Conservation (phyloP, 2,888 invertebrate species). For the Liopterus haemorrhoidalis region DNA sequence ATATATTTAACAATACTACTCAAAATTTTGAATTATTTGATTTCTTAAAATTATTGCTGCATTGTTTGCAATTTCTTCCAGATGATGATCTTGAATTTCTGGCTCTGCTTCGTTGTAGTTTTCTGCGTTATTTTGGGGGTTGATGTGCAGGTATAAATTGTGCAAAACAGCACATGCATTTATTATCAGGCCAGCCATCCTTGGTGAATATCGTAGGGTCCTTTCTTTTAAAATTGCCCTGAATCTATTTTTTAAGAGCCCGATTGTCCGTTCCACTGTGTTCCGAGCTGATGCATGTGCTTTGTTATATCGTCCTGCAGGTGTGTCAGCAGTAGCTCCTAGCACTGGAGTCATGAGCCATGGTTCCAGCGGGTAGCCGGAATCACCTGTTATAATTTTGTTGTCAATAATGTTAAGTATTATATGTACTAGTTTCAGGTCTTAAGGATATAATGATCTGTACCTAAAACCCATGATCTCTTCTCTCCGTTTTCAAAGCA, state of each 20-base stretch:
- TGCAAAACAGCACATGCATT: conserved; percentile 32
- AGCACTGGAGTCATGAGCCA: conserved; percentile 33
- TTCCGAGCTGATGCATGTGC: conserved; percentile 29
- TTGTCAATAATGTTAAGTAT: too few relatives aligned
- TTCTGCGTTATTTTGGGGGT: too few relatives aligned
- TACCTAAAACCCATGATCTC: conserved; percentile 8
- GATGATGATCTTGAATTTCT: too few relatives aligned
- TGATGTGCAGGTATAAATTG: too few relatives aligned
- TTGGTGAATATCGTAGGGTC: conserved; percentile 31
- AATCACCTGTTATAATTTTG: too few relatives aligned
- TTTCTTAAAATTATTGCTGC: too few relatives aligned
- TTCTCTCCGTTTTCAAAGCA: not conserved
- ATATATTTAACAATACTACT: too few relatives aligned
- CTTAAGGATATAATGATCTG: too few relatives aligned
- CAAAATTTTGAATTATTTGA: too few relatives aligned
- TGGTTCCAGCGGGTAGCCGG: conserved; percentile 32
- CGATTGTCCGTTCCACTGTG: conserved; percentile 31
- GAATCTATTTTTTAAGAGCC: conserved; percentile 32
- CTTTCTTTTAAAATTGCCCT: conserved; percentile 32
- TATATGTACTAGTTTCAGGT: too few relatives aligned
- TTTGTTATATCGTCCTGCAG: conserved; percentile 27
- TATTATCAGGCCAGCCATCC: conserved; percentile 32
- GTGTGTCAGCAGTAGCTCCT: conserved; percentile 22
- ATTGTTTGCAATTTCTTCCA: too few relatives aligned
- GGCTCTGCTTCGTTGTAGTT: too few relatives aligned